Conservation (phyloP, 2,888 invertebrate genomes). For the Cryptus viduatorius region DNA sequence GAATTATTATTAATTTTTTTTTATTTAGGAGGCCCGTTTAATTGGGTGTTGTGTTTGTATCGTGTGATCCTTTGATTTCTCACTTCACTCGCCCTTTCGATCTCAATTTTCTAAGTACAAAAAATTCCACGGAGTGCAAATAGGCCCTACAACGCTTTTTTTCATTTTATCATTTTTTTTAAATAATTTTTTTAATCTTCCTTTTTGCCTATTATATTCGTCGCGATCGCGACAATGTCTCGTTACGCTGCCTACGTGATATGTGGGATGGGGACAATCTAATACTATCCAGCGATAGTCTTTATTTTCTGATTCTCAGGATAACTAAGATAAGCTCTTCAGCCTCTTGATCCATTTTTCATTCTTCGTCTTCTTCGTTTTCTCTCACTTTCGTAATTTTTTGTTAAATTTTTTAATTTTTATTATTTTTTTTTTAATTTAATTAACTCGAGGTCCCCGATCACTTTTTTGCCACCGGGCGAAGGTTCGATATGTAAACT, state of each 20-base stretch:
- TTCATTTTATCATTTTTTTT: constrained; percentile 18
- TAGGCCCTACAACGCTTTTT: constrained; percentile 61
- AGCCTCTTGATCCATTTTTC: constrained; percentile 49
- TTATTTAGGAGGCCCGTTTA: constrained; percentile 72
- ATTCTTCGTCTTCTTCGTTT: constrained; percentile 1
- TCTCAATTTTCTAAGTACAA: constrained; percentile 63
- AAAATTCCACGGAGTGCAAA: constrained; percentile 60
- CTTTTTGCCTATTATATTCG: constrained; percentile 63
- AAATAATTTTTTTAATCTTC: constrained; percentile 49
- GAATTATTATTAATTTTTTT: constrained; percentile 15
- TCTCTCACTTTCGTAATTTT: neutral
- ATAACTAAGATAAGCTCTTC: constrained; percentile 55
- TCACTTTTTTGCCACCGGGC: constrained; percentile 50
- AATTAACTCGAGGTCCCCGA: constrained; percentile 59
- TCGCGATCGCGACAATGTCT: constrained; percentile 44
- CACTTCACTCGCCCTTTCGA: constrained; percentile 26
- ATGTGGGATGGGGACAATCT: constrained; percentile 77
- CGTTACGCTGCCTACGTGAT: constrained; percentile 74
- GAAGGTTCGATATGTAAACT: constrained; percentile 61
- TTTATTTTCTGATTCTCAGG: constrained; percentile 41
- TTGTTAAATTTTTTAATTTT: neutral
- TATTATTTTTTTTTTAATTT: constrained; percentile 22
- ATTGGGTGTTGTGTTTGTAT: constrained; percentile 48
- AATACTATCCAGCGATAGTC: constrained; percentile 70
- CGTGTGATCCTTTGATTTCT: constrained; percentile 22